phyloP scores from a whole-genome alignment of 2,888 invertebrate genomes.

The Hemistola chrysoprasaria region DNA sequence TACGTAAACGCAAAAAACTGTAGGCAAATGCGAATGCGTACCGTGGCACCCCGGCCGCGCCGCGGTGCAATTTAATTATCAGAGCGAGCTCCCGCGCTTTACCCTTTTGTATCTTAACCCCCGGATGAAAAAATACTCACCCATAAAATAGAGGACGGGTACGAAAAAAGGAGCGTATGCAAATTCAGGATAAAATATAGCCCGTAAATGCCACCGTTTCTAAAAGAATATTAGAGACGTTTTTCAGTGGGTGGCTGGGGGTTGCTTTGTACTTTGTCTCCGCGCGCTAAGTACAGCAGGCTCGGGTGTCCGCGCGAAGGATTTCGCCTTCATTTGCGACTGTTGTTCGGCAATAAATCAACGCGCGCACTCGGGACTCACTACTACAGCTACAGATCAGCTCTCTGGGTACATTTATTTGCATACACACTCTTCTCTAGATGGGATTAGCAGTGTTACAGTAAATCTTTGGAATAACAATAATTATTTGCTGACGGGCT shows the following conservation, averaged over 20 bases:
- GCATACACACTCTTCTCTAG: conserved; percentile 12
- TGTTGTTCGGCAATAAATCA: conserved; percentile 76
- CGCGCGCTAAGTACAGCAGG: conserved; percentile 76
- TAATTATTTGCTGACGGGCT: conserved; percentile 2
- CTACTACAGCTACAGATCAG: background rate
- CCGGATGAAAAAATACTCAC: conserved; percentile 81
- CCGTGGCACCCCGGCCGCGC: conserved; percentile 31
- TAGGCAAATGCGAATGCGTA: conserved; percentile 16
- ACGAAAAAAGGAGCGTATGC: conserved; percentile 83
- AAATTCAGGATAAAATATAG: conserved; percentile 84
- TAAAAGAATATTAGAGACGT: conserved; percentile 84
- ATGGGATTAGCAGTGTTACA: conserved; percentile 12
- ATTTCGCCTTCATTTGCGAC: conserved; percentile 76
- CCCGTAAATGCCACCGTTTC: conserved; percentile 84
- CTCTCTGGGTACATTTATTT: conserved; percentile 23
- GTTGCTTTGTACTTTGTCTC: conserved; percentile 81
- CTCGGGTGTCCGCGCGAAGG: conserved; percentile 68
- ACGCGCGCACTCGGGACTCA: conserved; percentile 32
- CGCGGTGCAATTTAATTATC: conserved; percentile 81
- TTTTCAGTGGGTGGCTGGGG: conserved; percentile 82
- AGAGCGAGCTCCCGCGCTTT: conserved; percentile 72
- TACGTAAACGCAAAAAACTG: conserved; percentile 17
- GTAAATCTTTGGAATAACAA: background rate
- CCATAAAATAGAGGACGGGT: conserved; percentile 82
- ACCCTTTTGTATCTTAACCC: conserved; percentile 83